Evolutionary conservation across 2,888 invertebrate genomes (phyloP).

Genomic region (Pristionchus entomophagus): DNA sequence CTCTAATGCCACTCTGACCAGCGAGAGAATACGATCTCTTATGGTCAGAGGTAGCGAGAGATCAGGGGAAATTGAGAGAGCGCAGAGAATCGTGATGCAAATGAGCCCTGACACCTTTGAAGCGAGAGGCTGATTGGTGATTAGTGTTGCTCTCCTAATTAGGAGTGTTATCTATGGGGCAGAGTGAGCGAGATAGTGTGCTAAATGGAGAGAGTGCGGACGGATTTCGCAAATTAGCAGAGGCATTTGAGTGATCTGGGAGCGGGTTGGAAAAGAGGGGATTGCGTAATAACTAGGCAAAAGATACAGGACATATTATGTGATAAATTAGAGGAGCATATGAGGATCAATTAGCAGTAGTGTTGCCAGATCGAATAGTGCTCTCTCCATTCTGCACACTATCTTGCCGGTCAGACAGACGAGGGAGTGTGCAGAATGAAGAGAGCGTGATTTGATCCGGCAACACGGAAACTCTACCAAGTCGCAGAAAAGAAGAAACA

Average conservation of each 20-base stretch:
- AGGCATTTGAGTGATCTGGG: background rate
- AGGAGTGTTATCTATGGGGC: background rate
- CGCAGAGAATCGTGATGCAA: background rate
- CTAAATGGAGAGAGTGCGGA: background rate
- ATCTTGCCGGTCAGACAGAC: too few relatives aligned
- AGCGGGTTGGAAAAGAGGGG: background rate
- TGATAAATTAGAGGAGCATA: background rate
- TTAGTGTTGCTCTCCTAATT: background rate
- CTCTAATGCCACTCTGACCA: background rate
- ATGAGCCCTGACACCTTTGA: background rate
- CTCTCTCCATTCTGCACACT: background rate
- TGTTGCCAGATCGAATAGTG: background rate
- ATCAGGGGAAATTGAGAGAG: background rate
- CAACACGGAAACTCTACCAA: too few relatives aligned
- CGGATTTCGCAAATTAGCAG: slow-evolving; percentile 4
- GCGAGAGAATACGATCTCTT: background rate
- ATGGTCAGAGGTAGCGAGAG: background rate
- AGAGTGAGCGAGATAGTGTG: background rate
- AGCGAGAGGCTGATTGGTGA: slow-evolving; percentile 1
- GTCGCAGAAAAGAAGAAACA: too few relatives aligned
- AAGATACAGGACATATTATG: background rate
- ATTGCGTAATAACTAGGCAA: background rate
- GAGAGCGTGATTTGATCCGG: too few relatives aligned
- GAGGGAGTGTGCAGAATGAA: too few relatives aligned
- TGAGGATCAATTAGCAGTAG: background rate